phyloP scores from a whole-genome alignment of 2,797 vertebrate species.

The Gorsachius magnificus region DNA sequence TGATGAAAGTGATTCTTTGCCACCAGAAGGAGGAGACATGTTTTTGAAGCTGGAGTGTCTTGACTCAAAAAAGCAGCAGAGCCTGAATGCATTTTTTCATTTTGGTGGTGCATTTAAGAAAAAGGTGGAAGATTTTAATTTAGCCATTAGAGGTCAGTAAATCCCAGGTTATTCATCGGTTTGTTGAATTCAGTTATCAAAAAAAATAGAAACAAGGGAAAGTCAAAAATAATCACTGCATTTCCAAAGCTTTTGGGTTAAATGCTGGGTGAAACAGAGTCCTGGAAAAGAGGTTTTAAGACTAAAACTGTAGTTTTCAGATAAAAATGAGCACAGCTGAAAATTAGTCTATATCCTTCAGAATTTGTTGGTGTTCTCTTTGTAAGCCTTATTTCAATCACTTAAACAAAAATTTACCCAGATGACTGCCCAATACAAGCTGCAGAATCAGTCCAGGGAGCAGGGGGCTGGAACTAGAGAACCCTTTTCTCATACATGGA shows the following conservation, averaged over 20 bases:
- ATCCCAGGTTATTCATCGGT: background rate
- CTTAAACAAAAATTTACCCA: background rate
- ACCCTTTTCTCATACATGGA: background rate
- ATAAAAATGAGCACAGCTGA: background rate
- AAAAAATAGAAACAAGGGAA: background rate
- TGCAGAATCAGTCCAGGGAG: background rate
- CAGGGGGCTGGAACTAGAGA: background rate
- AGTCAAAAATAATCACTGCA: background rate
- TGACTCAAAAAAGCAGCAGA: background rate
- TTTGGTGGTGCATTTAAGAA: background rate
- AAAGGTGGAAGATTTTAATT: constrained; percentile 20
- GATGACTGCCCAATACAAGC: background rate
- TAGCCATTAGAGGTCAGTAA: constrained; percentile 72
- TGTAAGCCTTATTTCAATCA: background rate
- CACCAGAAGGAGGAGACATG: background rate
- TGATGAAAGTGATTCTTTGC: background rate
- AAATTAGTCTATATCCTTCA: background rate
- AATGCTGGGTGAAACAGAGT: background rate
- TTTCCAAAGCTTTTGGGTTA: background rate
- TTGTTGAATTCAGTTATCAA: background rate
- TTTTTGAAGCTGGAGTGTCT: background rate
- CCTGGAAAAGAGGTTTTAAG: background rate
- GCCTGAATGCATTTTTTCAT: background rate
- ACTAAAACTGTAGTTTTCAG: background rate
- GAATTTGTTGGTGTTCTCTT: background rate